These are phyloP conservation scores for Lysandra coridon DNA, from an alignment of 2,888 invertebrate species.

Conservation along the genomic window DNA sequence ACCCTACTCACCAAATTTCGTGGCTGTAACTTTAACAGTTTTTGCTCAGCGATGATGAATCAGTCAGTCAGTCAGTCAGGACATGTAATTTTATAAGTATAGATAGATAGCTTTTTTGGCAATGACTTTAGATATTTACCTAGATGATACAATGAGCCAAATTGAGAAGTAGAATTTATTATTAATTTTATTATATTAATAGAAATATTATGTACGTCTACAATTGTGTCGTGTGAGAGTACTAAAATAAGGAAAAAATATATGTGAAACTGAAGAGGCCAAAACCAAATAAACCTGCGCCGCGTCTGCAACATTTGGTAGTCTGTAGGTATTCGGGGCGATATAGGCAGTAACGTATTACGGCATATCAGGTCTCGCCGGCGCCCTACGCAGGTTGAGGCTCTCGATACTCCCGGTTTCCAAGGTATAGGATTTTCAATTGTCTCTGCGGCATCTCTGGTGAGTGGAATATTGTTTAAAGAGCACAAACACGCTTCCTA, in stretches of 20 bases:
- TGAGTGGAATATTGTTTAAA: conserved; percentile 43
- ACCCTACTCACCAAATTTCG: too few relatives aligned
- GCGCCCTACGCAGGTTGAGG: conserved; percentile 65
- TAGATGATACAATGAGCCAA: too few relatives aligned
- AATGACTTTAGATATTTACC: not conserved
- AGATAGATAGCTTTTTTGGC: not conserved
- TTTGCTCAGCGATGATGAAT: too few relatives aligned
- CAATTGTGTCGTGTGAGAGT: too few relatives aligned
- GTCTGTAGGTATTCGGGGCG: conserved; percentile 63
- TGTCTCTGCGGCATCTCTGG: conserved; percentile 43
- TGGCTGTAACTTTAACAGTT: too few relatives aligned
- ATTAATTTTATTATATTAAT: too few relatives aligned
- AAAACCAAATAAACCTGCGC: conserved; percentile 28
- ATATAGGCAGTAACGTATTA: conserved; percentile 66
- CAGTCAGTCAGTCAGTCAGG: too few relatives aligned
- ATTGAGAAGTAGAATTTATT: too few relatives aligned
- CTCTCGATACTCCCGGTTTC: conserved; percentile 41
- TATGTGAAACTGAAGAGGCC: not conserved
- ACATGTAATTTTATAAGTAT: too few relatives aligned
- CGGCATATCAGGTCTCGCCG: conserved; percentile 72
- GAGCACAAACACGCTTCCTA: conserved; percentile 58
- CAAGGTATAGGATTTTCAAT: conserved; percentile 35
- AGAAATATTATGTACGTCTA: too few relatives aligned
- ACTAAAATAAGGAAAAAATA: not conserved
- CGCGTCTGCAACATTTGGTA: conserved; percentile 53